Conservation (phyloP, 64 coral and sea anemone genomes). For the Montipora sp. region DNA sequence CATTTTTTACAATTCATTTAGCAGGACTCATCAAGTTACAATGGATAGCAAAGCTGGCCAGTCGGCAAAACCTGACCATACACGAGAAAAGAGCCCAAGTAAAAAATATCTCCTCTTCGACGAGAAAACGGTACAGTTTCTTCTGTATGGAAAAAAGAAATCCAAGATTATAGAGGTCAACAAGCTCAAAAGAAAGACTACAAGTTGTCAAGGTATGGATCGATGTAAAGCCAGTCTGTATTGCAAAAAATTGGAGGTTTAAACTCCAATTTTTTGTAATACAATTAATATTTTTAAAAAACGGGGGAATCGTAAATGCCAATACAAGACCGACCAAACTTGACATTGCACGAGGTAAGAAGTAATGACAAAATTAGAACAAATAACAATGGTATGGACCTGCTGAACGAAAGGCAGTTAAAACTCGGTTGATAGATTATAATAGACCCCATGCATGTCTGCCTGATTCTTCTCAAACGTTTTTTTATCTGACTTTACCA, state of each 20-base stretch:
- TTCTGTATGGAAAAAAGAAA: neutral
- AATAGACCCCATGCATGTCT: neutral
- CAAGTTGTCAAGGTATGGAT: slow-evolving; percentile 24
- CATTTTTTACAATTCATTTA: neutral
- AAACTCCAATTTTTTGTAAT: neutral
- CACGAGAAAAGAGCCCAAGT: neutral
- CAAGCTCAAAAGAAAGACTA: slow-evolving; percentile 14
- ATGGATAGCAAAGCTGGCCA: neutral
- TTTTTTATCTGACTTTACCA: neutral
- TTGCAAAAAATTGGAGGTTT: no score
- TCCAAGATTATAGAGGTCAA: slow-evolving; percentile 4
- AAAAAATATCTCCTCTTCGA: neutral
- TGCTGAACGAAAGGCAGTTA: neutral
- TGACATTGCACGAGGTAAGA: neutral
- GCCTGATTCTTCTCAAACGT: neutral
- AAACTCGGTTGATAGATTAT: neutral
- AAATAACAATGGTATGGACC: neutral
- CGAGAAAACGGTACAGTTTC: slow-evolving; percentile 7
- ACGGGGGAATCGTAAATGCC: neutral
- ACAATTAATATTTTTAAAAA: neutral
- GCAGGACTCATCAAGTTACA: neutral
- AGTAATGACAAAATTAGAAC: neutral
- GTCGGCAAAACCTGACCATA: neutral
- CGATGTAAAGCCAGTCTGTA: neutral
- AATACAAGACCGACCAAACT: neutral